Evolutionary conservation across 2,888 invertebrate genomes (phyloP).

Genomic region (Polylopha cassiicola): DNA sequence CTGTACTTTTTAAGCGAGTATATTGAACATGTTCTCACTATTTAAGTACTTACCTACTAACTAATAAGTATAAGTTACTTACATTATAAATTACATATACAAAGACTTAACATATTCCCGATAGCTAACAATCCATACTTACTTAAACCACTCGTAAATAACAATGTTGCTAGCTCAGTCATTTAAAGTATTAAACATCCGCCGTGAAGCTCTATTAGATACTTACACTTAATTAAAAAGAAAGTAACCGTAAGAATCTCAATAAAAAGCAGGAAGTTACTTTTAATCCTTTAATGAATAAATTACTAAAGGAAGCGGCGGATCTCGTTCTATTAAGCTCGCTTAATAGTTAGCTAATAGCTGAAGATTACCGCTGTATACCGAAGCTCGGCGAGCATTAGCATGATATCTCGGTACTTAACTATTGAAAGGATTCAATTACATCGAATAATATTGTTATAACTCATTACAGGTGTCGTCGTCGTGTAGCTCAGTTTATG

Average conservation of each 20-base stretch:
- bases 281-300: slow-evolving; percentile 16
- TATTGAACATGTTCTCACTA: too few species aligned
- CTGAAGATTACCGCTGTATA: not conserved
- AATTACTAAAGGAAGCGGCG: slow-evolving; percentile 15
- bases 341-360: slow-evolving; percentile 17
- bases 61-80: too few species aligned
- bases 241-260: slow-evolving; percentile 2
- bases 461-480: slow-evolving; percentile 86
- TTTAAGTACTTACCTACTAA: too few species aligned
- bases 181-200: too few species aligned
- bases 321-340: slow-evolving; percentile 17
- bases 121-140: too few species aligned
- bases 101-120: too few species aligned
- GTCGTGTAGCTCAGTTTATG: slow-evolving; percentile 96
- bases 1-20: too few species aligned
- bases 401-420: not conserved
- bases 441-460: not conserved
- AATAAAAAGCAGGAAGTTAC: slow-evolving; percentile 4
- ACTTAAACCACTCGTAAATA: slow-evolving; percentile 11
- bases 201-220: too few species aligned
- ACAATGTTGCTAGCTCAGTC: slow-evolving; percentile 14
- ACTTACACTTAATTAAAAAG: not conserved
- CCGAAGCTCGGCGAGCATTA: slow-evolving; percentile 9
- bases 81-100: too few species aligned
- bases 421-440: not conserved